Percentiles rank a stretch among this genome's conserved stretches.
phyloP scores from a whole-genome alignment of 2,113 vertebrate species.

The Heterochromis multidens region DNA sequence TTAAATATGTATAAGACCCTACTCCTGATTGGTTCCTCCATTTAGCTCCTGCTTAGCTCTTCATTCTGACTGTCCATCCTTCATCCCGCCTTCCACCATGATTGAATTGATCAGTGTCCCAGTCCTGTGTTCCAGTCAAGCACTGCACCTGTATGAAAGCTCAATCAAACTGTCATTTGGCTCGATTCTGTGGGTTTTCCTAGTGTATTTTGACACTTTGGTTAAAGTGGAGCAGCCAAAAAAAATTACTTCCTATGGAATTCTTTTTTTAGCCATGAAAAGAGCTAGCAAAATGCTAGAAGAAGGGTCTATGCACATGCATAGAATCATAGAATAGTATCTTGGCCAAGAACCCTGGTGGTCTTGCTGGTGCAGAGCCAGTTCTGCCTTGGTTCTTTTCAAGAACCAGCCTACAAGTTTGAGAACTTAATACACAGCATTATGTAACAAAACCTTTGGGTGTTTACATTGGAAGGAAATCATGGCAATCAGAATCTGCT shows the following conservation, averaged over 20 bases:
- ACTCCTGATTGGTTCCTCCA: not conserved
- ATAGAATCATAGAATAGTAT: no score
- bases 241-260: not conserved
- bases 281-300: not conserved
- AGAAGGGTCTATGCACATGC: not conserved
- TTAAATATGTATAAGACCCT: not conserved
- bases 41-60: not conserved
- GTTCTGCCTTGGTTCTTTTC: no score
- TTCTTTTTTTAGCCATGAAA: not conserved
- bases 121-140: not conserved
- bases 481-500: no score
- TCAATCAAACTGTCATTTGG: not conserved
- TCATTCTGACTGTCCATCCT: not conserved
- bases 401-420: no score
- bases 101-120: not conserved
- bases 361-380: no score
- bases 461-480: no score
- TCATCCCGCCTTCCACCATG: not conserved
- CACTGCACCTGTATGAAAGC: not conserved
- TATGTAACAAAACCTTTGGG: no score
- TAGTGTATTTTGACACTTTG: not conserved
- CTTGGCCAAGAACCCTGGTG: no score
- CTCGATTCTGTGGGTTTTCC: no score
- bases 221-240: not conserved
- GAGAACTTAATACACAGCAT: no score